These are phyloP conservation scores for Gallinago jamesoni DNA, from an alignment of 2,113 vertebrate species.

Conservation along the genomic window DNA sequence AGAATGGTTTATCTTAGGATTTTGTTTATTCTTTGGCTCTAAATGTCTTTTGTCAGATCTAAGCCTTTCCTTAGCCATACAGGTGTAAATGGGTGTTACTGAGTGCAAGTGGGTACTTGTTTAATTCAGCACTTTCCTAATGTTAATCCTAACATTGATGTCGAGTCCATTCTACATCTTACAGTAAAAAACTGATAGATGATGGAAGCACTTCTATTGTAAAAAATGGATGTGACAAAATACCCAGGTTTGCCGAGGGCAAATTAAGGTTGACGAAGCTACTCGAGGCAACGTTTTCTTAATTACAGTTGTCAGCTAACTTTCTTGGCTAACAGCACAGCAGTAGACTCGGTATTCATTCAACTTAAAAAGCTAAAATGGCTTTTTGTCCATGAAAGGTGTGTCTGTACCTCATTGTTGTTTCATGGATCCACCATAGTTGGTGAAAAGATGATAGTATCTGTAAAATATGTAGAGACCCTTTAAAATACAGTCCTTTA, in stretches of 20 bases:
- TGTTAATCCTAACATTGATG: slow-evolving; percentile 49
- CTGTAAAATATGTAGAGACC: slow-evolving; percentile 37
- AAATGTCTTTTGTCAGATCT: slow-evolving; percentile 15
- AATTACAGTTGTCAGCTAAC: slow-evolving; percentile 58
- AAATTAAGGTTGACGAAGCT: slow-evolving; percentile 35
- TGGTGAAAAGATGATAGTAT: slow-evolving; percentile 33
- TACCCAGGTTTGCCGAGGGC: not conserved
- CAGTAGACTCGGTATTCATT: not conserved
- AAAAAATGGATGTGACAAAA: slow-evolving; percentile 41
- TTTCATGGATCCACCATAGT: not conserved
- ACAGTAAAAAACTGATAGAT: slow-evolving; percentile 21
- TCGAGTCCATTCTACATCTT: slow-evolving; percentile 2
- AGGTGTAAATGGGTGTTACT: slow-evolving; percentile 20
- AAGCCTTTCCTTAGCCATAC: not conserved
- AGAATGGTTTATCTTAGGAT: not conserved
- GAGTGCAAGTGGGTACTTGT: slow-evolving; percentile 51
- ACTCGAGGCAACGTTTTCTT: slow-evolving; percentile 37
- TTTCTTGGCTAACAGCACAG: slow-evolving; percentile 33
- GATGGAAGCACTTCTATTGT: slow-evolving; percentile 22
- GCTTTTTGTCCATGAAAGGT: slow-evolving; percentile 13
- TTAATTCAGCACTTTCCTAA: slow-evolving; percentile 33
- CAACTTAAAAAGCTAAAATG: slow-evolving; percentile 15
- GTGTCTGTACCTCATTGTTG: slow-evolving; percentile 18
- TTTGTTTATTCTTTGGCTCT: slow-evolving; percentile 30
- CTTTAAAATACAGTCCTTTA: slow-evolving; percentile 40